Base-by-base conservation (phyloP, 2,888 invertebrate genomes). In the Yponomeuta sedellus region DNA sequence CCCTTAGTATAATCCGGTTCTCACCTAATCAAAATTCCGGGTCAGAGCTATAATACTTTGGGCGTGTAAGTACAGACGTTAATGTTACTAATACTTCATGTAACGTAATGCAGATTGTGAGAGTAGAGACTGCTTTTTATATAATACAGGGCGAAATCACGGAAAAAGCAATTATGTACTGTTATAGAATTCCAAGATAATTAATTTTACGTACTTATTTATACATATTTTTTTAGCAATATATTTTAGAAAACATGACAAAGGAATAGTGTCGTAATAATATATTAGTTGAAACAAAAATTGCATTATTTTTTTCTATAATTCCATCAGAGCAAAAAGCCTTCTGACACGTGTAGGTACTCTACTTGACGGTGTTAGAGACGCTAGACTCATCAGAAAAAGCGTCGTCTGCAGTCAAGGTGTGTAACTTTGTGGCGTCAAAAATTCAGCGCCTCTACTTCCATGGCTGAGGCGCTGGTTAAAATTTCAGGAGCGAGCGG, bases 21-120 rank as follows among this genome's bases (percentile, higher is more conserved):
- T 77, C 79, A 78, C 84, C 84, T 86, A 86, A 87, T 87, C 86
- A 86, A 85, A 87, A 87, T 86, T 85, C 83, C 74, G 85, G 85
- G 86, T 83, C 81, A 78, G 78, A 78, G 78, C 75, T 79, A 80
- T 80, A 83, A 79, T 80, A 79, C 77, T 75, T 79, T 76, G 73
- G 44, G 58, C n/a, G 58, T 58, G 58, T 58, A 52, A 52, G 44
- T 52, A 52, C 44, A 52, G 16, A 52, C 44, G 44, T 52, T 52
- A 52, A 52, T 52, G 44, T 52, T 52, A 16, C 12, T 52, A 52
- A 52, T 52, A 52, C 44, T 52, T 52, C 44, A 52, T 16, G 16
- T 16, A 16, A 52, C 44, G 3, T 52, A 16, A 52, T 52, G 44
- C 16, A 16, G 16, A 16, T 4, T 52, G 12, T 16, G 44, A 12